Evolutionary conservation across 2,888 invertebrate genomes (phyloP), one percentile per base, ranked within the genome.

Genomic region (Ypsolopha scabrella): DNA sequence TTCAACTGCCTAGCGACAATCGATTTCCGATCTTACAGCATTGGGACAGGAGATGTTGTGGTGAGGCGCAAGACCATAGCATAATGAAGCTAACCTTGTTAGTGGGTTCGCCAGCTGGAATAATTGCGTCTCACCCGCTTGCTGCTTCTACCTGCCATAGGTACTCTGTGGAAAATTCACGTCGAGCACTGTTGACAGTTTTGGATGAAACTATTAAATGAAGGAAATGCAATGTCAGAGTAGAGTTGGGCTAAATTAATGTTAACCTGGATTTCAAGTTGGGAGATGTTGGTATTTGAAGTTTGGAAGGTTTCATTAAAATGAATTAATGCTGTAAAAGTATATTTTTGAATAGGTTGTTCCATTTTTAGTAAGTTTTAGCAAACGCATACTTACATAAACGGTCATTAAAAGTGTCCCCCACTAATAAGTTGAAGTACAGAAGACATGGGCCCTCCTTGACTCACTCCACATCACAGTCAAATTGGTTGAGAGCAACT

Each of bases 81-180:
- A 59, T 79, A 77, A 78, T 82, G 82, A 80, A 81, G 73, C 73
- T 76, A 86, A 87, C 77, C 69, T 75, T 72, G 87, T 88, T 87
- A 87, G 80, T 68, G 69, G 72, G 65, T 65, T 75, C 71, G 75
- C 72, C 80, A 72, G 62, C 72, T 80, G 82, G 79, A 85, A 87
- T 86, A 87, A 87, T 87, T 85, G 83, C 82, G 85, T 87, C 86
- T 83, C 2, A 38, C 24, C 10, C 37, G 24, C 24, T 24, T 37
- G 33, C 33, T 13, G 33, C 24, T 35, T n/a, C 34, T 46, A 46
- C 46, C 46, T 46, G 46, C n/a, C 13, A 8, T 43, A 2, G 43
- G 10, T 39, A 39, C 43, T 9, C 43, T n/a, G 14, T 11, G 10
- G n/a, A 48, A 37, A 37, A 48, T 48, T 37, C 10, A n/a, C 7